Base-by-base conservation (phyloP, 1,140 invertebrate genomes). In the Anagrus nilaparvatae region DNA sequence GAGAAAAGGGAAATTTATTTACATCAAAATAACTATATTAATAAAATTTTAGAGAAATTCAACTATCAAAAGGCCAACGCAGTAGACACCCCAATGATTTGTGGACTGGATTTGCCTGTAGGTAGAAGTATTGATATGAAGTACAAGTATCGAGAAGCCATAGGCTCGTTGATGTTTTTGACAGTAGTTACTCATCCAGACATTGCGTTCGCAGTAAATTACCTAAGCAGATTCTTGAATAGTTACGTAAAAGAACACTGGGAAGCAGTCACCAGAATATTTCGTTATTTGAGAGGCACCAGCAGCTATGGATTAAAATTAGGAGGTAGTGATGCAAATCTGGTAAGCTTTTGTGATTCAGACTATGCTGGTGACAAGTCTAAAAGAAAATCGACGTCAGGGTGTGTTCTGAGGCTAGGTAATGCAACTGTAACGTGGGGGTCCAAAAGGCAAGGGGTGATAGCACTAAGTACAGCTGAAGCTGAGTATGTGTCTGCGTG, bases 321-420 rank as follows among this genome's bases (percentile, higher is more conserved):
- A n/a, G n/a, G 19, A 3, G 13, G 28, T 1, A 30, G 51, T 29
- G 25, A 29, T 19, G 20, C 12, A 14, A 33, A 12, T 32, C 14
- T 44, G 14, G 6, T 13, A 14, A 48, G n/a, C 16, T 51, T 21
- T 33, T 43, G 40, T 24, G 52, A 55, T 31, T 40, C 52, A 13
- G 50, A 54, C 36, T 57, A 33, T 39, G 50, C 47, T 20, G 42
- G 33, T 18, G 48, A 59, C 38, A 28, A 28, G 20, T 29, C 7
- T 20, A 50, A 44, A 37, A 33, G 54, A n/a, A 54, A 48, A 44
- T 52, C 49, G 25, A 45, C 49, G 9, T 53, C 50, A 28, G 53
- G 55, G 3, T 46, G 12, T 38, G 37, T 52, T 8, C 14, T 52
- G 12, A 46, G 40, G 19, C 18, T 52, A 21, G 40, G 13, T 33